Evolutionary conservation across 2,113 vertebrate genomes (phyloP), one percentile per base, ranked within the genome.

Genomic region (Scalopus aquaticus): DNA sequence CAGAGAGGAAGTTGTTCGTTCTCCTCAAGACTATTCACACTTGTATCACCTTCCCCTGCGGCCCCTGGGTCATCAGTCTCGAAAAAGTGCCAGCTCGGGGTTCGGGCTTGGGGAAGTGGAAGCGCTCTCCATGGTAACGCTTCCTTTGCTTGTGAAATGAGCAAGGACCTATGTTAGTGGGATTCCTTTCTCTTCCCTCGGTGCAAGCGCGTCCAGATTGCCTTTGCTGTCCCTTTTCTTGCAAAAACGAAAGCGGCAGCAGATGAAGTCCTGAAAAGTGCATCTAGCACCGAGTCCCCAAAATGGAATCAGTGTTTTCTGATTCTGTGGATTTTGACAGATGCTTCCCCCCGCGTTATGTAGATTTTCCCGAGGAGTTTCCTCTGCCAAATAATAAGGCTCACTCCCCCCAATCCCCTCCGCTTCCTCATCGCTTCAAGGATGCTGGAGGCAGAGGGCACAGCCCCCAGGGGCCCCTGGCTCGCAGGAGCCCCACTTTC

Each of bases 91-190:
- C 39, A 26, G 37, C 82, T 65, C 72, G 5, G 1, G 0, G 2
- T 24, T 20, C 13, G 46, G 46, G 56, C 17, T 26, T 5, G 9
- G 4, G 2, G 1, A n/a, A n/a, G n/a, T n/a, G n/a, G n/a, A n/a
- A n/a, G n/a, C 15, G 65, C 26, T 9, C 46, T 73, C 10, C 0
- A 0, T 0, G 15, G 1, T 35, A 8, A 12, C 60, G 2, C 2
- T 3, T 26, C 42, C 37, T 17, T 60, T 0, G 76, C 32, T 35
- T 2, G 6, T 2, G 58, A 82, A 74, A 17, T n/a, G 93, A 95
- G 69, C 87, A 44, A 46, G 32, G 15, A 6, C 28, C 78, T 37
- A 0, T 2, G 1, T 17, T 15, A 32, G 78, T 6, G 46, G 30
- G 35, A n/a, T 11, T 37, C 1, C 0, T 42, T 26, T 62, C 74